Evolutionary conservation across 2,888 invertebrate species (phyloP), one percentile per base, ranked within the genome.

Genomic region (Sesamia inferens): DNA sequence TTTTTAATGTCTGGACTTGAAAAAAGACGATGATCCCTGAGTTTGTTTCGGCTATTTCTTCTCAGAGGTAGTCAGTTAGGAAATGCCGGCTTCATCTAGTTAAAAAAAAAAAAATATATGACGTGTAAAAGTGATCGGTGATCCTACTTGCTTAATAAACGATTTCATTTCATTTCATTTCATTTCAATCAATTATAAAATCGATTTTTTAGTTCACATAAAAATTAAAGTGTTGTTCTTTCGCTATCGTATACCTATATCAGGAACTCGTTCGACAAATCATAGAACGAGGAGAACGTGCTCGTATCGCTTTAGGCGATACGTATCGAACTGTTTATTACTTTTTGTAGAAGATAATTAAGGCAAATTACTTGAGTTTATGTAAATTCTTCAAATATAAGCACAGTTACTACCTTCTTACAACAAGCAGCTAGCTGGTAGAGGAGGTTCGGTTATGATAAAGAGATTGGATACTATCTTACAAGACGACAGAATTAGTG

Each of bases 141-240:
- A n/a, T n/a, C n/a, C n/a, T n/a, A n/a, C n/a, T n/a, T n/a, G n/a
- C n/a, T n/a, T n/a, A n/a, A n/a, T n/a, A n/a, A n/a, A n/a, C n/a
- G n/a, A n/a, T n/a, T n/a, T n/a, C n/a, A n/a, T n/a, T n/a, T n/a
- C n/a, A n/a, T n/a, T n/a, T n/a, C n/a, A n/a, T n/a, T n/a, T n/a
- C n/a, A n/a, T n/a, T n/a, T n/a, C n/a, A 85, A 86, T 84, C 81
- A 78, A 81, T 74, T 75, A 42, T 16, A 2, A 72, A 82, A 84
- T 82, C 77, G 78, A 80, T 79, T 79, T 78, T 73, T 75, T 77
- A 74, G 74, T 61, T 67, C 39, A 68, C 47, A 54, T 76, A 63
- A 47, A 71, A 64, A 22, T 58, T 42, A 13, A 57, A 58, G 54
- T 51, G 63, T 44, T 61, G 61, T n/a, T 48, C 61, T 71, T 66